Evolutionary conservation across 2,888 invertebrate genomes (phyloP), one percentile per base, ranked within the genome.

Genomic region (Homarus gammarus): DNA sequence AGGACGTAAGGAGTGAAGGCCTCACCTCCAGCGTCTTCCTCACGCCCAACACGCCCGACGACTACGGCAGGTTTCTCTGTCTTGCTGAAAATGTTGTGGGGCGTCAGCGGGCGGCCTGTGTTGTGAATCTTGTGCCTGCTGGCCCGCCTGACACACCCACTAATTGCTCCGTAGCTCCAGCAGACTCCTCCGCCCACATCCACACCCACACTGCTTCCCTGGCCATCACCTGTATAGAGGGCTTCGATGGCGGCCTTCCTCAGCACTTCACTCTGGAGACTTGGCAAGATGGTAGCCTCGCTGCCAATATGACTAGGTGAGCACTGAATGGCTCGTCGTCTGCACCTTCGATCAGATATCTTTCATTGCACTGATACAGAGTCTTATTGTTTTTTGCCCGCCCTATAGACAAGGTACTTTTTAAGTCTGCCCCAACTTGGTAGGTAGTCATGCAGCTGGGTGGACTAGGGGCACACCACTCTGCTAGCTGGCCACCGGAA

Each of bases 241-340:
- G 91, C 22, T 91, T 91, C 73, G 89, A 91, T 44, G 91, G 91
- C 0, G 91, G 90, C 31, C 77, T 91, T 12, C 90, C 90, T 15
- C 91, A 91, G 44, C 72, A 64, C 40, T 91, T 91, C 86, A 64
- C 90, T 10, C 72, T 91, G 51, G 91, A 90, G 77, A 85, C 90
- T 3, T 90, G 90, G 90, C 91, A 90, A 72, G 88, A 88, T 31
- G 84, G 84, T 15, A 81, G 75, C 6, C 77, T 88, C n/a, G 49
- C 51, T 15, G 85, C 85, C 31, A 91, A 91, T 56, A 82, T 91
- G 64, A 82, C 83, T 44, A 90, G 87, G 91, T 91, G 18, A 56
- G 56, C 56, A 56, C 3, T 3, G 18, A 56, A 3, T 56, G 15
- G 22, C 18, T 56, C n/a, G n/a, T n/a, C n/a, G n/a, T n/a, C n/a